These are phyloP conservation scores for Platyscapa corneri DNA, from an alignment of 1,140 invertebrate genomes.

Conservation along the genomic window DNA sequence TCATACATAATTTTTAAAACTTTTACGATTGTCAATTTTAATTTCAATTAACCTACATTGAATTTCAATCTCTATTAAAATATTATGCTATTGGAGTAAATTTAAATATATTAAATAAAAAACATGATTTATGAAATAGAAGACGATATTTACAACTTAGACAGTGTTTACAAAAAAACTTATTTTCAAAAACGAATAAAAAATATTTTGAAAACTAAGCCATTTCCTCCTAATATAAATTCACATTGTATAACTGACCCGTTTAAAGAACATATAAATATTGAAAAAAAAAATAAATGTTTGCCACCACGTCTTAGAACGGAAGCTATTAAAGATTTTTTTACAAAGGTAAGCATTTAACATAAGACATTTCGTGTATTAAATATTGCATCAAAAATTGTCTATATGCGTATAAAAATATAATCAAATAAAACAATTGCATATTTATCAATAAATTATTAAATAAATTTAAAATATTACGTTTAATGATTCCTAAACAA, in stretches of 20 bases:
- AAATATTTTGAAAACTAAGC: slow-evolving; percentile 29
- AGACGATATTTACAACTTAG: slow-evolving; percentile 60
- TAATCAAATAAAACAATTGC: too few species aligned
- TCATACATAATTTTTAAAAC: too few species aligned
- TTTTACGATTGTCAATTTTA: slow-evolving; percentile 27
- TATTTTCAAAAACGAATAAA: slow-evolving; percentile 49
- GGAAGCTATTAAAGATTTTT: slow-evolving; percentile 53
- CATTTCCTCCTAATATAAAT: slow-evolving; percentile 42
- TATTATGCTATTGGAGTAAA: not conserved
- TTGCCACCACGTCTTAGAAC: slow-evolving; percentile 51
- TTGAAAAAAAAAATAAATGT: slow-evolving; percentile 49
- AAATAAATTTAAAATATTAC: too few species aligned
- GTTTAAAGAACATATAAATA: slow-evolving; percentile 57
- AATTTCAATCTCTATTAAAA: not conserved
- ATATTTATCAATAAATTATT: too few species aligned
- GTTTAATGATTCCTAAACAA: too few species aligned
- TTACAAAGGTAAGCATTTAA: slow-evolving; percentile 54
- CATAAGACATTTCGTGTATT: not conserved
- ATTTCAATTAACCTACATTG: slow-evolving; percentile 33
- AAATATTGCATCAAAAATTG: not conserved
- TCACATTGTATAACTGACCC: slow-evolving; percentile 57
- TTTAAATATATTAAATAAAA: not conserved
- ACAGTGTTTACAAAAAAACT: slow-evolving; percentile 58
- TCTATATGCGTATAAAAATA: too few species aligned
- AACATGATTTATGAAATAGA: slow-evolving; percentile 60